Percentiles rank a stretch among this genome's conserved stretches.
Conservation (phyloP, 2,797 vertebrate genomes). For the Hydrolagus colliei region DNA sequence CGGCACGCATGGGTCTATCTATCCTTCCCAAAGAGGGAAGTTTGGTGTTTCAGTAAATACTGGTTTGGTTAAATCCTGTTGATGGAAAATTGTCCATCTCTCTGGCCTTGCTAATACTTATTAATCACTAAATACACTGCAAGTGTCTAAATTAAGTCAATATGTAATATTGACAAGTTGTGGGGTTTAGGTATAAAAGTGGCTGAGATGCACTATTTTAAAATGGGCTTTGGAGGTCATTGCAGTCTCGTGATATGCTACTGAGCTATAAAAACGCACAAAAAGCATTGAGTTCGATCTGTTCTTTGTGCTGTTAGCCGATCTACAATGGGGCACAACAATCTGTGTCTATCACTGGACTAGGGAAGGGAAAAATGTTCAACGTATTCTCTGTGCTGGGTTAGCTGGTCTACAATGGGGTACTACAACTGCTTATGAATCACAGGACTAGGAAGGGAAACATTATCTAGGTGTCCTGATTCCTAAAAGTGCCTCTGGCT, state of each 20-base stretch:
- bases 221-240: background rate
- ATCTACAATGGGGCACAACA: background rate
- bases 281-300: background rate
- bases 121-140: slow-evolving; percentile 4
- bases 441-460: no score
- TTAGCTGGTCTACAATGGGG: no score
- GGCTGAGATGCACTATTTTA: slow-evolving; percentile 9
- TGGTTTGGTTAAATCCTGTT: slow-evolving; percentile 2
- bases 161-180: background rate
- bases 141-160: background rate
- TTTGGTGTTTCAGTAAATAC: slow-evolving; percentile 14
- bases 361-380: background rate
- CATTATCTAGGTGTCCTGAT: no score
- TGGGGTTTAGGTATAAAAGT: slow-evolving; percentile 12
- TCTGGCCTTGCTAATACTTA: background rate
- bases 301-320: background rate
- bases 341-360: background rate
- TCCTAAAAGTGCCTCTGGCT: no score
- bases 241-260: background rate
- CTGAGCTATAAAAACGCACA: background rate
- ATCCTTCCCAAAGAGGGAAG: slow-evolving; percentile 10
- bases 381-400: no score
- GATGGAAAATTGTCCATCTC: background rate
- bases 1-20: background rate
- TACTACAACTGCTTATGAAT: no score